Conservation (phyloP, 2,113 vertebrate species). For the Aramus guarauna region DNA sequence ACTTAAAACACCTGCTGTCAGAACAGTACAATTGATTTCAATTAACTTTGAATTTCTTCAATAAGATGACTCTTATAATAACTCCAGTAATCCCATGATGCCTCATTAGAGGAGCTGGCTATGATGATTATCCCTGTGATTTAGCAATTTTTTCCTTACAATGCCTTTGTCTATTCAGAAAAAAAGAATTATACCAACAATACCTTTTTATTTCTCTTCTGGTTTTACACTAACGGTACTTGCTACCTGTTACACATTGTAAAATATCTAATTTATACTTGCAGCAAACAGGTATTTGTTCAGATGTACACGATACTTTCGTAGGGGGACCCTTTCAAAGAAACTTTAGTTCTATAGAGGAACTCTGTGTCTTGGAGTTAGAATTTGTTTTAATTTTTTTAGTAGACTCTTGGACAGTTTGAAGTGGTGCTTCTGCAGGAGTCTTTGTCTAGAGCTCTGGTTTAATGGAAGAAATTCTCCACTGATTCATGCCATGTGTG, state of each 20-base stretch:
- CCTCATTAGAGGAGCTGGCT: constrained; percentile 72
- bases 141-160: constrained; percentile 62
- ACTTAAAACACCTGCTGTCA: constrained; percentile 67
- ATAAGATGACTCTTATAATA: constrained; percentile 58
- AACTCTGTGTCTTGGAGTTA: not conserved
- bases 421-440: not conserved
- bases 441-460: not conserved
- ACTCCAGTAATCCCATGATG: constrained; percentile 70
- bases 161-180: constrained; percentile 53
- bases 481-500: not conserved
- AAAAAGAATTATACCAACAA: not conserved
- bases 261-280: not conserved
- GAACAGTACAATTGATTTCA: constrained; percentile 67
- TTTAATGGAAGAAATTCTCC: not conserved
- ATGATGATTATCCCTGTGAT: constrained; percentile 60
- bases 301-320: not conserved
- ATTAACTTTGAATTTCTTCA: constrained; percentile 67
- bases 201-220: not conserved
- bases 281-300: not conserved
- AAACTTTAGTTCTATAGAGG: not conserved
- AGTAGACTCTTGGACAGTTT: not conserved
- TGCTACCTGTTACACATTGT: constrained; percentile 2
- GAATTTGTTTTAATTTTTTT: not conserved
- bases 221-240: not conserved
- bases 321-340: not conserved